Percentiles rank a stretch among this genome's conserved stretches.
phyloP scores from a whole-genome alignment of 2,797 vertebrate genomes.

The Molossus molossus region DNA sequence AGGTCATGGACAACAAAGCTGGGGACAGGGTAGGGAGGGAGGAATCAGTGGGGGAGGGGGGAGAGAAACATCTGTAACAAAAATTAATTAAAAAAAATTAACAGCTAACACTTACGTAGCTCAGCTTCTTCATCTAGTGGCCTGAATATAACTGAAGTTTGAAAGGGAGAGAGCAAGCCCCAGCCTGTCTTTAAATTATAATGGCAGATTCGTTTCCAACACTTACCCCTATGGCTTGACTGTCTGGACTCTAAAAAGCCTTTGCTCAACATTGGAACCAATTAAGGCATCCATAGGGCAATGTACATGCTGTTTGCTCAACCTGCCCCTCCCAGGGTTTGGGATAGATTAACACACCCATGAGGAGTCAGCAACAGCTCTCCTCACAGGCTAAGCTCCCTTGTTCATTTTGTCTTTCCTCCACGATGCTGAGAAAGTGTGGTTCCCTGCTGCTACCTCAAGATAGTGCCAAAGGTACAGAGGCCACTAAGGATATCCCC shows the following conservation, averaged over 20 bases:
- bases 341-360: too few species aligned
- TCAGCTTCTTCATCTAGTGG: conserved; percentile 75
- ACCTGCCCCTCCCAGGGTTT: not conserved
- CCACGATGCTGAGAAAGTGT: not conserved
- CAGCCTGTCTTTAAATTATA: not conserved
- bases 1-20: too few species aligned
- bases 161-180: not conserved
- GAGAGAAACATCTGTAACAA: too few species aligned
- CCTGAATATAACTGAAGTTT: conserved; percentile 15
- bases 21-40: too few species aligned
- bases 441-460: not conserved
- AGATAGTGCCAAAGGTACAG: not conserved
- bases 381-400: not conserved
- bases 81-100: accelerated
- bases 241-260: not conserved
- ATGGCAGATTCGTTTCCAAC: not conserved
- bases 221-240: not conserved
- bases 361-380: not conserved
- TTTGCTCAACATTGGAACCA: not conserved
- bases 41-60: too few species aligned
- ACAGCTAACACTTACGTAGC: not conserved
- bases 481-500: not conserved
- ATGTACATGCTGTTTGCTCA: not conserved
- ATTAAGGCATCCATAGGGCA: not conserved
- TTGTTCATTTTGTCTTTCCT: not conserved